Evolutionary conservation across 2,888 invertebrate genomes (phyloP), one percentile per base, ranked within the genome.

Genomic region (Dyspetes luteomarginatus): DNA sequence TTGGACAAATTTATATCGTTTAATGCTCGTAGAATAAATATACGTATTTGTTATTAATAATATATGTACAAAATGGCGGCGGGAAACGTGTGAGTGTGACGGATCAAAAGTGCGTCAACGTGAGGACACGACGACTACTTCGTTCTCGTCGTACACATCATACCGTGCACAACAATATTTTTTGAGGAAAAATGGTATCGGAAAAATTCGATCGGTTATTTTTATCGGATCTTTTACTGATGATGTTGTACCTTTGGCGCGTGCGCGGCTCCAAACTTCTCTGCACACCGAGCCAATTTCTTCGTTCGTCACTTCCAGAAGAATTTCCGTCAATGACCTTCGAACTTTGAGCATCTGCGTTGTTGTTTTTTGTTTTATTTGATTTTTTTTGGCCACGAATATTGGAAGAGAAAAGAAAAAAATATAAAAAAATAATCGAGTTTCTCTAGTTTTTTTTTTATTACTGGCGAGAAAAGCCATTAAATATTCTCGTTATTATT

Each of bases 291-390:
- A 93, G 89, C 95, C 93, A 91, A 99, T 97, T 94, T 98, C 97
- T 92, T 96, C 95, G 92, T 96, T 97, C 24, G 99, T 99, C 88
- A 98, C 98, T 92, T 98, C 97, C 88, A 99, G 94, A 81, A 99
- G 94, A 89, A 99, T 96, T 93, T 98, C 98, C 30, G 99, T 99
- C 93, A 99, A 94, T 86, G 96, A 96, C 82, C 96, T 94, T 81
- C 98, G 95, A 67, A 98, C 97, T 90, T 95, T 95, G 91, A 97
- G 92, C 97, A 98, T 98, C 97, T 97, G 92, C 75, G 30, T 22
- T 3, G 9, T 36, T 19, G 24, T 50, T 26, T 56, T 65, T 15
- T n/a, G n/a, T n/a, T n/a, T n/a, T n/a, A n/a, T n/a, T n/a, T n/a
- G 9, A 60, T 28, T 56, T 55, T 26, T 55, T 55, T 9, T 45